Percentiles rank a stretch among this genome's conserved stretches.
Conservation (phyloP, 2,888 invertebrate species). For the Archaeoteleia sp. region DNA sequence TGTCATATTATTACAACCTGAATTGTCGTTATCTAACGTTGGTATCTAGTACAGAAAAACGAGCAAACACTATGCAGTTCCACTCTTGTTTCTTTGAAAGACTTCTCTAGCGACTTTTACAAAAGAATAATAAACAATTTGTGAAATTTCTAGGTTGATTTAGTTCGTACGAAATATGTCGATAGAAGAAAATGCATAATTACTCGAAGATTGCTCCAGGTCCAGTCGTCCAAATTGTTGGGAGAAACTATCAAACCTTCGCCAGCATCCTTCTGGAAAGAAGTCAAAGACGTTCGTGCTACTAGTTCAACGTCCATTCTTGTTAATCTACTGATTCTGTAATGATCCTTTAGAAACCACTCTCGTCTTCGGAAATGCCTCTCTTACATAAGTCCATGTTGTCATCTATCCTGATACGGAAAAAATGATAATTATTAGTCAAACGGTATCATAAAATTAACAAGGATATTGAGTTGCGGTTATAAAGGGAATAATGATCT, state of each 20-base stretch:
- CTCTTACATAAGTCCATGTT: background rate
- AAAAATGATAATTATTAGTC: background rate
- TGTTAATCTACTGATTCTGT: background rate
- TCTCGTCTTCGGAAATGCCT: background rate
- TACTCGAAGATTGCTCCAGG: slow-evolving; percentile 81
- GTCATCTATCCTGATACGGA: background rate
- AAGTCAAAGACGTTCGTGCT: slow-evolving; percentile 76
- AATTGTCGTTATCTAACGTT: background rate
- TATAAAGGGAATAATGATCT: no score
- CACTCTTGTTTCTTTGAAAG: no score
- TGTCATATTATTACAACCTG: background rate
- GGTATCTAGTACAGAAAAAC: background rate
- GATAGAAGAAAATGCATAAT: slow-evolving; percentile 48
- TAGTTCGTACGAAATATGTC: no score
- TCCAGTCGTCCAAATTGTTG: slow-evolving; percentile 79
- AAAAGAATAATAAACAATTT: no score
- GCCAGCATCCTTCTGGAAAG: slow-evolving; percentile 76
- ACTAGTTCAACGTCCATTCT: slow-evolving; percentile 70
- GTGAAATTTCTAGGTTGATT: no score
- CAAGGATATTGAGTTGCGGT: no score
- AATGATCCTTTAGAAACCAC: background rate
- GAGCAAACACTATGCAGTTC: no score
- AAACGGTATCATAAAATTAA: no score
- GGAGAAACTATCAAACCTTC: slow-evolving; percentile 76
- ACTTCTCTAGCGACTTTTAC: no score